These are phyloP conservation scores for Leptogaster cylindrica DNA, from an alignment of 2,888 invertebrate species.

Conservation along the genomic window DNA sequence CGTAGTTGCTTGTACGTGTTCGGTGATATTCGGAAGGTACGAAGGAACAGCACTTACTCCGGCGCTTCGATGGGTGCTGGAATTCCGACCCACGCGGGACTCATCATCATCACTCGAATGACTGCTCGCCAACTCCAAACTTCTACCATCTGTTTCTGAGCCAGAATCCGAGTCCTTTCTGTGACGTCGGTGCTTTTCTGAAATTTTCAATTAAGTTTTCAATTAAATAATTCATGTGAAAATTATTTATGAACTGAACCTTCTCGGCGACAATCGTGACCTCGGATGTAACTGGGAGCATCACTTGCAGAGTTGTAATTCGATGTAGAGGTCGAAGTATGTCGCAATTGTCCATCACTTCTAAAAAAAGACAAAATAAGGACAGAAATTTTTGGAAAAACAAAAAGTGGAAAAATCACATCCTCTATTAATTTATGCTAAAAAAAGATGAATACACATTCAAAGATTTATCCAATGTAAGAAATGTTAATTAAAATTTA, in stretches of 20 bases:
- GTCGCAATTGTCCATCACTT: slow-evolving; percentile 82
- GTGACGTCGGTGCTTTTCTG: slow-evolving; percentile 56
- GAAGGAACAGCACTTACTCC: slow-evolving; percentile 61
- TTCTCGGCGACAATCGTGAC: slow-evolving; percentile 63
- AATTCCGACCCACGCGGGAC: slow-evolving; percentile 60
- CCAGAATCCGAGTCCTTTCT: slow-evolving; percentile 79
- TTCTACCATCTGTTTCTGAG: slow-evolving; percentile 79
- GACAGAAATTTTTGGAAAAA: slow-evolving; percentile 22
- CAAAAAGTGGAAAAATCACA: slow-evolving; percentile 14
- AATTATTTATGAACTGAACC: slow-evolving; percentile 21
- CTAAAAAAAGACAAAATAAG: slow-evolving; percentile 50
- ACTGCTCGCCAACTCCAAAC: slow-evolving; percentile 90
- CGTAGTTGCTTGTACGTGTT: slow-evolving; percentile 67
- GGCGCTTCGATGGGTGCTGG: slow-evolving; percentile 62
- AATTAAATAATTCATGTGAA: neutral
- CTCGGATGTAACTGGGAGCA: slow-evolving; percentile 74
- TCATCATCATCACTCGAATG: slow-evolving; percentile 93
- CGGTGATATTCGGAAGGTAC: slow-evolving; percentile 71
- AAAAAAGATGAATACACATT: too few species aligned
- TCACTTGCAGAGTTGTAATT: slow-evolving; percentile 85
- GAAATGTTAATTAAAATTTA: too few species aligned
- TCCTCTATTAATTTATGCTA: too few species aligned
- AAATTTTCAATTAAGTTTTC: neutral
- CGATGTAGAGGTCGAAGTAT: slow-evolving; percentile 85
- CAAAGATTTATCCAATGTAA: too few species aligned